Evolutionary conservation across 2,797 vertebrate species (phyloP), one percentile per base, ranked within the genome.

Genomic region (Podarcis siculus): DNA sequence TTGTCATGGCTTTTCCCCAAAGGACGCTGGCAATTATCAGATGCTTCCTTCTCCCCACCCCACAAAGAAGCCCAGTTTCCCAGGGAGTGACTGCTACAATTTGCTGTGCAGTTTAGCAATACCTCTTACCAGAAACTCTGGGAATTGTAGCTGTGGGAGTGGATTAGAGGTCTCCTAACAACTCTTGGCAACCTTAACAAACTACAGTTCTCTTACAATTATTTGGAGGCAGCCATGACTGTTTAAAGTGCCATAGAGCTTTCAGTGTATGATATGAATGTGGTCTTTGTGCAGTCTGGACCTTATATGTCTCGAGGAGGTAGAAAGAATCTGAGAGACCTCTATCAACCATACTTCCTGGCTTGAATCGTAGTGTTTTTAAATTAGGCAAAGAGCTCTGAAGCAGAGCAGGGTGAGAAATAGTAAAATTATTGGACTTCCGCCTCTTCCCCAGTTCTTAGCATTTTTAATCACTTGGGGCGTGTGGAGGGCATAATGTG

Each of bases 391-490:
- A 61, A 80, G 13, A 55, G 49, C 15, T 8, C 3, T 9, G 35
- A 23, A 9, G 6, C 3, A 5, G 58, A 8, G 32, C 23, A 37
- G 72, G 49, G 12, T 4, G 32, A 30, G 23, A 35, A 19, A 30
- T 25, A 17, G 21, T 27, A 30, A 39, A 39, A 42, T 37, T 64
- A 37, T 69, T 42, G 10, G 27, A 75, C 39, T 86, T 86, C 80
- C n/a, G 67, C 66, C 64, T 81, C 83, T 86, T n/a, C 85, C 89
- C 92, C 93, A 94, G 32, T 96, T 88, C 55, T 97, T 97, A 96
- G 97, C 97, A 19, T 25, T 95, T 86, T 97, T 97, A 97, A 98
- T 98, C 97, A 97, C 97, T 97, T 97, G 97, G 67, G 17, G 10
- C 8, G 21, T 30, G 25, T 3, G n/a, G 73, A 23, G 73, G 69